Evolutionary conservation across 2,888 invertebrate genomes (phyloP).

Genomic region (Lasioglossum leucozonium): DNA sequence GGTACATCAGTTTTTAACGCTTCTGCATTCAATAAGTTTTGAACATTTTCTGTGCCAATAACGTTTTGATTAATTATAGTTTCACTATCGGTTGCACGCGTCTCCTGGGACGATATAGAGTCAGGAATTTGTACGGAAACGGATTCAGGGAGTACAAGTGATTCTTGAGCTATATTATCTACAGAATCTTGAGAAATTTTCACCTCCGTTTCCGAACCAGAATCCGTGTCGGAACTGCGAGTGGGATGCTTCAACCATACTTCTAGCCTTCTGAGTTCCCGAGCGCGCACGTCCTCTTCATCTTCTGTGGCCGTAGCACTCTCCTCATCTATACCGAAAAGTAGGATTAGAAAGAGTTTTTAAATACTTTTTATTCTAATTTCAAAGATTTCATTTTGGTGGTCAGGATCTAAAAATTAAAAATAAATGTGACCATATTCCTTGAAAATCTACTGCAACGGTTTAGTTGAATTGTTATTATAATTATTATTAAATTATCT

Average conservation of each 20-base stretch:
- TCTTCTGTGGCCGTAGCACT: conserved; percentile 91
- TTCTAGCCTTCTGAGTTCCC: conserved; percentile 89
- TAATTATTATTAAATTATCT: no score
- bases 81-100: conserved; percentile 40
- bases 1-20: conserved; percentile 25
- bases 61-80: conserved; percentile 20
- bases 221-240: conserved; percentile 88
- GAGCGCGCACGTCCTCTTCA: conserved; percentile 89
- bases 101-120: conserved; percentile 32
- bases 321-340: conserved; percentile 85
- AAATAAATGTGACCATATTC: neutral
- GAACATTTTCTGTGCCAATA: conserved; percentile 22
- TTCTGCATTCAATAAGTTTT: conserved; percentile 20
- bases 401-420: neutral
- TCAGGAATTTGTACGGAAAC: conserved; percentile 43
- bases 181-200: conserved; percentile 81
- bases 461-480: neutral
- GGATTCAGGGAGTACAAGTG: conserved; percentile 45
- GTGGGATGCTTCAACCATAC: conserved; percentile 88
- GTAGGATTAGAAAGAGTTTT: neutral
- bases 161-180: conserved; percentile 64
- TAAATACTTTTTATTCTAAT: neutral
- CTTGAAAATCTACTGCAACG: neutral
- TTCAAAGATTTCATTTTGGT: neutral
- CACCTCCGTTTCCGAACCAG: conserved; percentile 91